phyloP scores from a whole-genome alignment of 30 jellyfish, hydroid and myxozoan genomes.

The Nemopilema nomurai region DNA sequence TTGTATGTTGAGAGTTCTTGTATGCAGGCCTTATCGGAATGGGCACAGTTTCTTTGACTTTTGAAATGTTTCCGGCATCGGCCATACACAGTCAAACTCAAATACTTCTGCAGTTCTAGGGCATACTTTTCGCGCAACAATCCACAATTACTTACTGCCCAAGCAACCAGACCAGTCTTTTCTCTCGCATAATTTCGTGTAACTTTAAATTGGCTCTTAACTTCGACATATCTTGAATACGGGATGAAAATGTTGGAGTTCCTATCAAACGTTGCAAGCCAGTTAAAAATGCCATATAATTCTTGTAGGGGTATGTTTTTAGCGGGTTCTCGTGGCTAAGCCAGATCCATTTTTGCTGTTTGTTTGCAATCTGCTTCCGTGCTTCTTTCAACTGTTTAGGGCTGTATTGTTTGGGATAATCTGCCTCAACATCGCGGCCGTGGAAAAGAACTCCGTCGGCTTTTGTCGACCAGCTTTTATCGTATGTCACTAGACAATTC shows the following conservation, averaged over 20 bases:
- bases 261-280: conserved; percentile 86
- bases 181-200: conserved; percentile 75
- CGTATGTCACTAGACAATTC: conserved; percentile 79
- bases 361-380: conserved; percentile 24
- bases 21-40: conserved; percentile 52
- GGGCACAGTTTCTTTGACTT: conserved; percentile 62
- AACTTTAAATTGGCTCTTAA: not conserved
- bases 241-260: conserved; percentile 65
- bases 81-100: conserved; percentile 91
- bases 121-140: conserved; percentile 77
- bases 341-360: conserved; percentile 87
- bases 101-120: conserved; percentile 76
- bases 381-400: conserved; percentile 44
- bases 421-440: conserved; percentile 63
- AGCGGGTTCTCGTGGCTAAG: conserved; percentile 96
- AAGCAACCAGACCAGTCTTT: conserved; percentile 73
- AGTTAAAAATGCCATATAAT: conserved; percentile 76
- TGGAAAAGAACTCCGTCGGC: conserved; percentile 88
- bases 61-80: conserved; percentile 58
- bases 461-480: conserved; percentile 39
- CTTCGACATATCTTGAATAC: not conserved
- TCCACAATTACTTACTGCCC: conserved; percentile 90
- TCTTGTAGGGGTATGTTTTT: no score
- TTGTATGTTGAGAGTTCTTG: conserved; percentile 63
- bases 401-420: conserved; percentile 18